A percentile compares a stretch with the other conserved stretches of the same genome.
phyloP scores from a whole-genome alignment of 2,797 vertebrate species.

The Pampus argenteus region DNA sequence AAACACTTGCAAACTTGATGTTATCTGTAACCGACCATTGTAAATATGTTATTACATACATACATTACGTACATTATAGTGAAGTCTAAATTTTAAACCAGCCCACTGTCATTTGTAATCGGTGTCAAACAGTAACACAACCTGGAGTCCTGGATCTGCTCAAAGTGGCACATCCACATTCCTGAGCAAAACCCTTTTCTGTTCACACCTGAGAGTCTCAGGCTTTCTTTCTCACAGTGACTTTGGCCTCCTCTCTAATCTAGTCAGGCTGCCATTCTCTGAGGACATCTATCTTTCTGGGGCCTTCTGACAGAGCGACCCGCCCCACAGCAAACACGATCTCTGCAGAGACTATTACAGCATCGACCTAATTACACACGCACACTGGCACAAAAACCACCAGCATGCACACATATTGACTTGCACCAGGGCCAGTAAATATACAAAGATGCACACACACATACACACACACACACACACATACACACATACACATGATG shows the following conservation, averaged over 20 bases:
- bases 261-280: conserved; percentile 45
- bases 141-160: background rate
- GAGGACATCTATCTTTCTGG: conserved; percentile 63
- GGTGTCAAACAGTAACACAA: background rate
- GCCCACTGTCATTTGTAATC: background rate
- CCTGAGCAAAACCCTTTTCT: conserved; percentile 28
- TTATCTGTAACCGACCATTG: background rate
- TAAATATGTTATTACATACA: too few relatives aligned
- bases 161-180: conserved; percentile 28
- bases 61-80: background rate
- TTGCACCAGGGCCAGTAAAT: background rate
- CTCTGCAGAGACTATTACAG: conserved; percentile 77
- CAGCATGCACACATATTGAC: conserved; percentile 25
- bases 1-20: background rate
- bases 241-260: conserved; percentile 48
- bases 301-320: conserved; percentile 62
- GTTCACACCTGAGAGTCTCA: conserved; percentile 17
- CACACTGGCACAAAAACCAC: conserved; percentile 30
- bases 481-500: conserved; percentile 18
- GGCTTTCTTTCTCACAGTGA: conserved; percentile 11
- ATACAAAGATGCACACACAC: conserved; percentile 1
- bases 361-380: conserved; percentile 75
- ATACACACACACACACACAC: conserved; percentile 13
- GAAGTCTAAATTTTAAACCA: background rate
- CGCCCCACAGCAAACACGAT: conserved; percentile 67